phyloP scores from a whole-genome alignment of 1,140 invertebrate species.

The Camponotus pennsylvanicus region DNA sequence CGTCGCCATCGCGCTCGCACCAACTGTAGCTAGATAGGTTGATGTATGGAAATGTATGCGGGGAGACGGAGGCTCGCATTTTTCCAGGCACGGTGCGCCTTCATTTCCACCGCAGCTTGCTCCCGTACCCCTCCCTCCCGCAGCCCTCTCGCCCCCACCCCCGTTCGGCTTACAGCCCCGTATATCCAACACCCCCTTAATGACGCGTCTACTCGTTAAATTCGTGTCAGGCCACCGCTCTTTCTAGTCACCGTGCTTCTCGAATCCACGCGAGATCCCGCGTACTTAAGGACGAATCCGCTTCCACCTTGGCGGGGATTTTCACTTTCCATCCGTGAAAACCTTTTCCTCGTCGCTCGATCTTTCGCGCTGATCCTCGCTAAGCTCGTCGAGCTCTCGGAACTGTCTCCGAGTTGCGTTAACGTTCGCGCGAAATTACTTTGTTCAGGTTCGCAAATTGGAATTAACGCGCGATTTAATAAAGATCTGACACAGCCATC shows the following conservation, averaged over 20 bases:
- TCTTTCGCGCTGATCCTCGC: constrained; percentile 49
- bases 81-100: constrained; percentile 83
- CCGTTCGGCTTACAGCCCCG: constrained; percentile 65
- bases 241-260: constrained; percentile 58
- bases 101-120: constrained; percentile 82
- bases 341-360: constrained; percentile 47
- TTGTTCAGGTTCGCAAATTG: neutral
- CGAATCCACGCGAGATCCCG: constrained; percentile 62
- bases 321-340: constrained; percentile 65
- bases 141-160: constrained; percentile 22
- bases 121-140: constrained; percentile 43
- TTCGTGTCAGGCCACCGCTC: constrained; percentile 78
- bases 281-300: constrained; percentile 64
- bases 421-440: constrained; percentile 37
- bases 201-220: constrained; percentile 84
- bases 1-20: constrained; percentile 62
- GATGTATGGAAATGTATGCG: constrained; percentile 86
- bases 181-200: constrained; percentile 73
- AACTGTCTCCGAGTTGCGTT: constrained; percentile 36
- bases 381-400: constrained; percentile 31
- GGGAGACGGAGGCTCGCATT: constrained; percentile 84
- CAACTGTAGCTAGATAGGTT: constrained; percentile 76
- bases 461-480: constrained; percentile 6
- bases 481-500: neutral
- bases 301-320: constrained; percentile 61